phyloP scores from a whole-genome alignment of 2,888 invertebrate genomes.

The Leistus spinibarbis region DNA sequence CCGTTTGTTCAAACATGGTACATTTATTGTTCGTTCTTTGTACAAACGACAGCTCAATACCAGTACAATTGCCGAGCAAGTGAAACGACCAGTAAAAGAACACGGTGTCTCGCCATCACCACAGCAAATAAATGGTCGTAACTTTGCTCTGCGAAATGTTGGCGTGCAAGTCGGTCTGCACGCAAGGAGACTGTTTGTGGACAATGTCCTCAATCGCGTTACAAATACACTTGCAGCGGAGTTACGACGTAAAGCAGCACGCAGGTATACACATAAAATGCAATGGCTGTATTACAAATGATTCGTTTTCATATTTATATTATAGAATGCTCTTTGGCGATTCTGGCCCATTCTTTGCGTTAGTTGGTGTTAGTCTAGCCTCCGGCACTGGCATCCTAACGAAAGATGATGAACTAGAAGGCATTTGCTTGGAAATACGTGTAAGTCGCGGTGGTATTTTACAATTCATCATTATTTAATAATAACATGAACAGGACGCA shows the following conservation, averaged over 20 bases:
- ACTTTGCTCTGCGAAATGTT: slow-evolving; percentile 55
- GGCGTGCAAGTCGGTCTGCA: slow-evolving; percentile 65
- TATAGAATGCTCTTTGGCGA: slow-evolving; percentile 68
- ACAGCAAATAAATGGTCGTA: slow-evolving; percentile 47
- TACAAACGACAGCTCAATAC: slow-evolving; percentile 61
- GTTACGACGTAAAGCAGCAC: slow-evolving; percentile 66
- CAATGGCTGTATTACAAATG: not conserved
- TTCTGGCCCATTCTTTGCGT: slow-evolving; percentile 74
- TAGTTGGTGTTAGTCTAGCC: slow-evolving; percentile 75
- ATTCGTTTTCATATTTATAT: slow-evolving; percentile 30
- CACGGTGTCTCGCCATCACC: slow-evolving; percentile 43
- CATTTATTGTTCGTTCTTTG: slow-evolving; percentile 60
- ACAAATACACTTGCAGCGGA: slow-evolving; percentile 70
- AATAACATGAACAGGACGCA: slow-evolving; percentile 65
- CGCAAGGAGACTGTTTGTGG: slow-evolving; percentile 70
- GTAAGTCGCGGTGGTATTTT: no score
- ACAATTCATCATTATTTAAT: no score
- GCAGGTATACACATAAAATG: slow-evolving; percentile 53
- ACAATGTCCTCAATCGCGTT: slow-evolving; percentile 72
- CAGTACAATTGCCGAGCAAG: slow-evolving; percentile 56
- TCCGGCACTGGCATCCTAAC: slow-evolving; percentile 75
- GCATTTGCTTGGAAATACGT: slow-evolving; percentile 78
- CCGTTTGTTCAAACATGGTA: slow-evolving; percentile 67
- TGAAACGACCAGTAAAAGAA: slow-evolving; percentile 48
- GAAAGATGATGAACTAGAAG: slow-evolving; percentile 78